Evolutionary conservation across 2,888 invertebrate genomes (phyloP).

Genomic region (Ariolimax columbianus): DNA sequence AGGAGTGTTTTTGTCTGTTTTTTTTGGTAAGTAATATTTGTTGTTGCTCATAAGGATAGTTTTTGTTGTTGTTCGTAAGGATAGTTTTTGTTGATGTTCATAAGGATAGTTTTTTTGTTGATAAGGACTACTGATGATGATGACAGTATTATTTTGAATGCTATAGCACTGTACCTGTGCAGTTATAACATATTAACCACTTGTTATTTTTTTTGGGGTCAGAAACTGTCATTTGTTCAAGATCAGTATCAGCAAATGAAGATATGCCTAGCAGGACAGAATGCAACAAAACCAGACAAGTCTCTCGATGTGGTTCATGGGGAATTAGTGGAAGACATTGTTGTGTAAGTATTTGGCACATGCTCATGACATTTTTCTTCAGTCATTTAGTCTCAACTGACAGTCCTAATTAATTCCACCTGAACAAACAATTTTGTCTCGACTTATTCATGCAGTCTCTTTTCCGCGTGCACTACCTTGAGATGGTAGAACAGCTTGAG

Average conservation of each 20-base stretch:
- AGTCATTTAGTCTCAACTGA: background rate
- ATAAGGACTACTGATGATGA: background rate
- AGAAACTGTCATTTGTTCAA: slow-evolving; percentile 69
- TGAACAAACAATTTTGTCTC: no score
- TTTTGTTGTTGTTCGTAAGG: no score
- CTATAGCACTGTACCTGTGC: no score
- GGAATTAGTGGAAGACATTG: slow-evolving; percentile 41
- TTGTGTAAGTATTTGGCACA: slow-evolving; percentile 33
- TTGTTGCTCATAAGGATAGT: no score
- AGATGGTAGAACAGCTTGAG: no score
- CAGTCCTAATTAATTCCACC: no score
- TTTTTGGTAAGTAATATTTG: no score
- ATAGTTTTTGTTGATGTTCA: no score
- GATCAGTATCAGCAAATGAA: slow-evolving; percentile 70
- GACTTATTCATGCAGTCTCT: no score
- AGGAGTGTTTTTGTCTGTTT: no score
- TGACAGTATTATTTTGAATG: background rate
- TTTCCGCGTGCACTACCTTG: no score
- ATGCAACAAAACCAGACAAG: slow-evolving; percentile 62
- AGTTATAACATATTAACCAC: background rate
- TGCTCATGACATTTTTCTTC: background rate
- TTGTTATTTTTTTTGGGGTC: slow-evolving; percentile 43
- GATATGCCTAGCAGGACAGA: slow-evolving; percentile 62
- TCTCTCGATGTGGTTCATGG: slow-evolving; percentile 67
- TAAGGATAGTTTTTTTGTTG: no score